Conservation (phyloP, 2,797 vertebrate species). For the Cirrhinus molitorella region DNA sequence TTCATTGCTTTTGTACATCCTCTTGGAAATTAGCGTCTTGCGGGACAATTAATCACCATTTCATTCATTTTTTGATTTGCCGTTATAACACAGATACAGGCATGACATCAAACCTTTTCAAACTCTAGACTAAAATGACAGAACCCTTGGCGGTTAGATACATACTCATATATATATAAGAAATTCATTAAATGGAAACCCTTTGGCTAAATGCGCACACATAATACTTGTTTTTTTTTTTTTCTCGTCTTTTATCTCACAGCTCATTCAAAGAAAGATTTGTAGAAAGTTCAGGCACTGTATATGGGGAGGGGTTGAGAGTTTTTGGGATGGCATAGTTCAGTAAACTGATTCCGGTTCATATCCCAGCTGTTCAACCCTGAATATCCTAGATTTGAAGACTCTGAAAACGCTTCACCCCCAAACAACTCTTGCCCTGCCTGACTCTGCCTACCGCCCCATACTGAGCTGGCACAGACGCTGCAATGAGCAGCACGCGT, state of each 20-base stretch:
- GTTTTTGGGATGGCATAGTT: conserved; percentile 71
- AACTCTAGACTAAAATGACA: conserved; percentile 71
- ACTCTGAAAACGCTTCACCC: conserved; percentile 73
- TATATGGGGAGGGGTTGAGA: conserved; percentile 75
- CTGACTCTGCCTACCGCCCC: conserved; percentile 55
- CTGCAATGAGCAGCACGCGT: conserved; percentile 21
- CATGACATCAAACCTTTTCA: conserved; percentile 73
- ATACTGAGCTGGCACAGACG: conserved; percentile 58
- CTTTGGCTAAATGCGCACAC: conserved; percentile 85
- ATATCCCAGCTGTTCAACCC: conserved; percentile 69
- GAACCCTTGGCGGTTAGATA: conserved; percentile 74
- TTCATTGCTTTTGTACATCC: conserved; percentile 72
- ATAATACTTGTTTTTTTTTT: conserved; percentile 73
- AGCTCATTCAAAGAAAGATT: conserved; percentile 74
- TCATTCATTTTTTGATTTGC: conserved; percentile 60
- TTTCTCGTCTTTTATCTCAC: conserved; percentile 71
- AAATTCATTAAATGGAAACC: conserved; percentile 77
- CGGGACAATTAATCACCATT: conserved; percentile 61
- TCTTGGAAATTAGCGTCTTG: conserved; percentile 59
- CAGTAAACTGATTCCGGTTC: conserved; percentile 67
- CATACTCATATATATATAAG: conserved; percentile 67
- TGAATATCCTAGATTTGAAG: conserved; percentile 75
- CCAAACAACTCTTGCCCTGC: conserved; percentile 65
- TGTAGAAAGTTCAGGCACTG: conserved; percentile 84
- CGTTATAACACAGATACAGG: conserved; percentile 70